Evolutionary conservation across 1,140 invertebrate species (phyloP).

Genomic region (Cherax destructor): DNA sequence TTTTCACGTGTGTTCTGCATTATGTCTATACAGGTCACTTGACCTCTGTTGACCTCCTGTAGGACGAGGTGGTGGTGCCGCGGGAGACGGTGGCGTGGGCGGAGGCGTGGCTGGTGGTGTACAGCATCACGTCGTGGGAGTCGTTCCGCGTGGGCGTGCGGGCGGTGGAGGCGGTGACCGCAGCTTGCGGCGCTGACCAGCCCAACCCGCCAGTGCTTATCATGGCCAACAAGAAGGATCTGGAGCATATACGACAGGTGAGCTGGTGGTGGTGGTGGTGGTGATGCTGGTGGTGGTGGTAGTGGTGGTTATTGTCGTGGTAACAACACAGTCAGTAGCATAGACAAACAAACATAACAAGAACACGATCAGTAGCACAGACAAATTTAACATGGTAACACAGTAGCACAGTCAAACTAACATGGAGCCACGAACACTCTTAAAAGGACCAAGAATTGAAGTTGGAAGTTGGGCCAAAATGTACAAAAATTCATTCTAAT

Average conservation of each 20-base stretch:
- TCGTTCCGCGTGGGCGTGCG: conserved; percentile 83
- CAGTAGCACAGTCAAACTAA: too few species aligned
- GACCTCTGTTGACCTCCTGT: conserved; percentile 72
- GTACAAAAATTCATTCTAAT: too few species aligned
- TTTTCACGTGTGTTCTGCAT: too few species aligned
- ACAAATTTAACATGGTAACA: too few species aligned
- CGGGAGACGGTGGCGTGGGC: conserved; percentile 83
- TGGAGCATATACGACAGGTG: conserved; percentile 85
- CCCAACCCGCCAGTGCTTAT: conserved; percentile 78
- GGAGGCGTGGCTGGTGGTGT: conserved; percentile 86
- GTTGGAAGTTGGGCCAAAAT: too few species aligned
- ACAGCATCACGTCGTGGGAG: conserved; percentile 84
- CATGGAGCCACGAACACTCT: too few species aligned
- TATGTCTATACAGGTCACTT: too few species aligned
- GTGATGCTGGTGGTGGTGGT: too few species aligned
- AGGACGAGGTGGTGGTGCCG: conserved; percentile 77
- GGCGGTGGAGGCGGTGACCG: conserved; percentile 79
- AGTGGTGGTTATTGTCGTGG: neutral
- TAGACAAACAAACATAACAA: too few species aligned
- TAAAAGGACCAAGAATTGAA: too few species aligned
- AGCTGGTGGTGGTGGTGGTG: conserved; percentile 60
- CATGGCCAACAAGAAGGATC: conserved; percentile 85
- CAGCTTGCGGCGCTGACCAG: conserved; percentile 71
- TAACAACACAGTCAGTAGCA: too few species aligned
- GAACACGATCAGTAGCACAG: too few species aligned